phyloP scores from a whole-genome alignment of 2,113 vertebrate species.

The Aleadryas rufinucha region DNA sequence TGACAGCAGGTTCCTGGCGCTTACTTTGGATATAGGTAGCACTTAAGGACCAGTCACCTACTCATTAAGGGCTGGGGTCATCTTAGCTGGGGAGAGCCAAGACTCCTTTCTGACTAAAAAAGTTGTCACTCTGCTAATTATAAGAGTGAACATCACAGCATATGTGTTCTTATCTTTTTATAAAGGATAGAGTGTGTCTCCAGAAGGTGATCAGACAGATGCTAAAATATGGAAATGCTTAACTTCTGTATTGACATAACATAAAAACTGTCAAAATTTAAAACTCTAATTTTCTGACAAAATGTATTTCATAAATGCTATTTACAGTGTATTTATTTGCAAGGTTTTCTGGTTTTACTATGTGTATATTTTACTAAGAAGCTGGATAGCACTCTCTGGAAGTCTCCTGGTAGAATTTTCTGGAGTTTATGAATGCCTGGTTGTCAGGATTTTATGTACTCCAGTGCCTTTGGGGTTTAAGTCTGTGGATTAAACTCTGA shows the following conservation, averaged over 20 bases:
- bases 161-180: not conserved
- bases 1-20: accelerated
- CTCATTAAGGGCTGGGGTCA: not conserved
- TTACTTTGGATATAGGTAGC: not conserved
- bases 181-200: not conserved
- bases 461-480: not conserved
- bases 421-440: not conserved
- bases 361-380: not conserved
- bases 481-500: not conserved
- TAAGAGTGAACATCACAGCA: not conserved
- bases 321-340: not conserved
- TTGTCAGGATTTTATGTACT: constrained; percentile 5
- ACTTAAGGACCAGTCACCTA: not conserved
- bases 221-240: not conserved
- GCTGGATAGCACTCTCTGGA: not conserved
- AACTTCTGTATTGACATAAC: not conserved
- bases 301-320: not conserved
- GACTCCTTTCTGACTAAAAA: not conserved
- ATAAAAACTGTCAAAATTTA: not conserved
- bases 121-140: not conserved
- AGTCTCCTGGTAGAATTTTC: not conserved
- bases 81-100: not conserved
- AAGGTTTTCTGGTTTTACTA: not conserved
- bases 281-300: not conserved
- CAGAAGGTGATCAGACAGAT: not conserved